Evolutionary conservation across 2,888 invertebrate genomes (phyloP).

Genomic region (Abrostola triplasia): DNA sequence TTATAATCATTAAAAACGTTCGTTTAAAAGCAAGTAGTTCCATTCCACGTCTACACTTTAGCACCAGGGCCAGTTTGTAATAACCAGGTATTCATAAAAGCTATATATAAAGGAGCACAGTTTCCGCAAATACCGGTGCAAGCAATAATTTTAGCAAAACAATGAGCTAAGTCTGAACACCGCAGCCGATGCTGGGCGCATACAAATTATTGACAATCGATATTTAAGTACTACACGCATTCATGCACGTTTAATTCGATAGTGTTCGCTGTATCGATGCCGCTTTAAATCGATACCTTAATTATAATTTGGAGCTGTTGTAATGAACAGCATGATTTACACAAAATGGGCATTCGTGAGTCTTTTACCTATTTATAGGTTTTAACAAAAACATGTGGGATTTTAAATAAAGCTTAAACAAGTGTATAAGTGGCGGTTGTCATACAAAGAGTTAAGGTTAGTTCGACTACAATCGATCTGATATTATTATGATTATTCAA

Average conservation of each 20-base stretch:
- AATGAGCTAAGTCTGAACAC: conserved; percentile 61
- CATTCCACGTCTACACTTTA: too few relatives aligned
- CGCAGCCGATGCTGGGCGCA: conserved; percentile 47
- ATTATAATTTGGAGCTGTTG: conserved; percentile 45
- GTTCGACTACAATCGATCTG: too few relatives aligned
- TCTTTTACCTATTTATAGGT: background rate
- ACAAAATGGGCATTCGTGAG: conserved; percentile 9
- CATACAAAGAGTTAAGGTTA: too few relatives aligned
- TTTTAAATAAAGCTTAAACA: background rate
- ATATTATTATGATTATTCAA: background rate
- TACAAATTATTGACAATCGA: conserved; percentile 74
- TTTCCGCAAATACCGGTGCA: conserved; percentile 35
- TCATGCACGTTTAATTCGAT: conserved; percentile 62
- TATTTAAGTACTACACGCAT: conserved; percentile 55
- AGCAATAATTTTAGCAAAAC: conserved; percentile 63
- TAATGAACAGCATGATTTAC: conserved; percentile 34
- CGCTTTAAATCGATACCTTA: conserved; percentile 41
- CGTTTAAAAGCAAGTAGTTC: too few relatives aligned
- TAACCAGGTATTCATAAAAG: background rate
- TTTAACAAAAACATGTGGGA: background rate
- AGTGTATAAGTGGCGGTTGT: background rate
- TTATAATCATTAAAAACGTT: too few relatives aligned
- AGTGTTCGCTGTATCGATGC: conserved; percentile 50
- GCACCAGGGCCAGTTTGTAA: too few relatives aligned
- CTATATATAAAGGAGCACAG: background rate